Conservation (phyloP, 2,113 vertebrate genomes). For the Nothobranchius kuhntae region DNA sequence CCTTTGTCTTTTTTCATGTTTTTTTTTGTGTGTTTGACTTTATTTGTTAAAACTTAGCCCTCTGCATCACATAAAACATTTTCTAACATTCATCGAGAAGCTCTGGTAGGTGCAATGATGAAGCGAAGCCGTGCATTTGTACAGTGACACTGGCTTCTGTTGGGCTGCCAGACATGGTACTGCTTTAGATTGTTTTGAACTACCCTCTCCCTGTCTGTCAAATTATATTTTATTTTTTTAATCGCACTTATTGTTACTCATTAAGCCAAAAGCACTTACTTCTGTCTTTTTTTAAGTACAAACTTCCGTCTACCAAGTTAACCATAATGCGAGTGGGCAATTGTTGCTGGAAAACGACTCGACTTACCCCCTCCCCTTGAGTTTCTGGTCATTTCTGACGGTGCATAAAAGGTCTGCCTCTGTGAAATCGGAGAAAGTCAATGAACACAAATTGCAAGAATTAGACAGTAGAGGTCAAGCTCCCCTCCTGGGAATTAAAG, state of each 20-base stretch:
- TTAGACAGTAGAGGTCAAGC: conserved; percentile 75
- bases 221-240: conserved; percentile 44
- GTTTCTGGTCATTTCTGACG: conserved; percentile 46
- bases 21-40: conserved; percentile 18
- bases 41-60: conserved; percentile 73
- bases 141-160: conserved; percentile 56
- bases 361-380: conserved; percentile 33
- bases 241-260: conserved; percentile 80
- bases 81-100: conserved; percentile 73
- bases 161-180: conserved; percentile 75
- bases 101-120: conserved; percentile 73
- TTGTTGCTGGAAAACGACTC: conserved; percentile 52
- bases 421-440: conserved; percentile 71
- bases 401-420: conserved; percentile 53
- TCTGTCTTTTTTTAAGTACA: conserved; percentile 39
- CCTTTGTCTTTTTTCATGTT: conserved; percentile 73
- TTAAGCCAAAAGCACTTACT: conserved; percentile 82
- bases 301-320: conserved; percentile 29
- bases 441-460: conserved; percentile 72
- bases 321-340: conserved; percentile 29
- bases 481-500: conserved; percentile 86
- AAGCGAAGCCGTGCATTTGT: conserved; percentile 70
- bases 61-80: conserved; percentile 74
- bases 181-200: conserved; percentile 46
- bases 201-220: neutral